Evolutionary conservation across 2,797 vertebrate species (phyloP).

Genomic region (Artibeus lituratus): DNA sequence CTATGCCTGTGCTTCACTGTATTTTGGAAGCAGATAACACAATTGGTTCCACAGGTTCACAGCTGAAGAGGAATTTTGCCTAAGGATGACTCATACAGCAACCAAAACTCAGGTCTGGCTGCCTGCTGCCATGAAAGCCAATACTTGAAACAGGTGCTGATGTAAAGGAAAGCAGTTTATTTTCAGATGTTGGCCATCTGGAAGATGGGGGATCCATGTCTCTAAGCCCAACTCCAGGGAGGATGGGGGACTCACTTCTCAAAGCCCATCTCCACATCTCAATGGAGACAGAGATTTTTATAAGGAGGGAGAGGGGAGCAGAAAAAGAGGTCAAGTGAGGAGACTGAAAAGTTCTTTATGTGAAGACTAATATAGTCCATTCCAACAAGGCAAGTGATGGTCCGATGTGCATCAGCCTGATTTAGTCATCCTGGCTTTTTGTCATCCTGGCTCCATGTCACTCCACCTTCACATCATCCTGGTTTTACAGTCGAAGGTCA

Average conservation of each 20-base stretch:
- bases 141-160: not conserved
- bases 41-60: not conserved
- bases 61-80: not conserved
- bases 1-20: not conserved
- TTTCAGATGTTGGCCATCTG: not conserved
- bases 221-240: not conserved
- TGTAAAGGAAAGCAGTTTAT: not conserved
- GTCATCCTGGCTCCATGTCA: no score
- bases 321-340: not conserved
- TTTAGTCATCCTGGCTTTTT: not conserved
- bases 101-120: not conserved
- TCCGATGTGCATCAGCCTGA: not conserved
- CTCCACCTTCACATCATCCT: not conserved
- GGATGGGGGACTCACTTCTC: not conserved
- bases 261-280: not conserved
- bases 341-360: not conserved
- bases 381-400: not conserved
- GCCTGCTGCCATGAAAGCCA: not conserved
- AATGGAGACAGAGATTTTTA: not conserved
- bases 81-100: not conserved
- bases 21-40: not conserved
- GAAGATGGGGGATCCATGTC: not conserved
- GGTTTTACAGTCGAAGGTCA: not conserved
- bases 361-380: not conserved
- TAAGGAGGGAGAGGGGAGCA: not conserved